Evolutionary conservation across 2,888 invertebrate genomes (phyloP).

Genomic region (Pachymerium ferrugineum): DNA sequence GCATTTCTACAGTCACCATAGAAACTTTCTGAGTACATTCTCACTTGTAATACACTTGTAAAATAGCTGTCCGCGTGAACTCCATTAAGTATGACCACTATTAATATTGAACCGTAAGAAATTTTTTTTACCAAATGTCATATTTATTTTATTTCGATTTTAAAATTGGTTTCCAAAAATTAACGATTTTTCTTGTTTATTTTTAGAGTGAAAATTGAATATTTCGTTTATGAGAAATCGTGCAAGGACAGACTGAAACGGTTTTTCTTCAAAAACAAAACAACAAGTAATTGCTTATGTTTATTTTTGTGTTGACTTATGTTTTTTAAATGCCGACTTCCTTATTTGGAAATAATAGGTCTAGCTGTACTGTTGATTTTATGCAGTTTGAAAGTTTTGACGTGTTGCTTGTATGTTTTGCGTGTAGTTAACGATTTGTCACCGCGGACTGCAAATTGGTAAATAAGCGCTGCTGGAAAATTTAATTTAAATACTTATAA

Average conservation of each 20-base stretch:
- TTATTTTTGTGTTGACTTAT: background rate
- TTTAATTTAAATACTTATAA: background rate
- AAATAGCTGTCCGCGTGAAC: no score
- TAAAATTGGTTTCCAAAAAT: background rate
- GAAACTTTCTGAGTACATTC: no score
- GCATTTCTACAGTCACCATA: no score
- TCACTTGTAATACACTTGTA: no score
- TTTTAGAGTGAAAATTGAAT: constrained; percentile 16
- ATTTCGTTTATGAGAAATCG: constrained; percentile 21
- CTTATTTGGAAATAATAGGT: background rate
- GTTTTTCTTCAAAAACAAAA: constrained; percentile 2
- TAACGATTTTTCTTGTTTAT: background rate
- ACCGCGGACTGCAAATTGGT: background rate
- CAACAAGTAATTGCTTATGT: background rate
- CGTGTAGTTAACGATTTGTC: background rate
- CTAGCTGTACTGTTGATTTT: background rate
- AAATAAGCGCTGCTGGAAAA: background rate
- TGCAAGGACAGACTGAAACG: background rate
- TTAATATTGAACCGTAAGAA: no score
- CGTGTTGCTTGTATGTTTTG: background rate
- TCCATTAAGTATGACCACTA: no score
- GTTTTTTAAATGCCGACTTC: background rate
- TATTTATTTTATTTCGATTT: background rate
- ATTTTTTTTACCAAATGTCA: no score
- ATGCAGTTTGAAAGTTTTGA: background rate